These are phyloP conservation scores for Euleptes europaea DNA, from an alignment of 2,113 vertebrate species.

Conservation along the genomic window DNA sequence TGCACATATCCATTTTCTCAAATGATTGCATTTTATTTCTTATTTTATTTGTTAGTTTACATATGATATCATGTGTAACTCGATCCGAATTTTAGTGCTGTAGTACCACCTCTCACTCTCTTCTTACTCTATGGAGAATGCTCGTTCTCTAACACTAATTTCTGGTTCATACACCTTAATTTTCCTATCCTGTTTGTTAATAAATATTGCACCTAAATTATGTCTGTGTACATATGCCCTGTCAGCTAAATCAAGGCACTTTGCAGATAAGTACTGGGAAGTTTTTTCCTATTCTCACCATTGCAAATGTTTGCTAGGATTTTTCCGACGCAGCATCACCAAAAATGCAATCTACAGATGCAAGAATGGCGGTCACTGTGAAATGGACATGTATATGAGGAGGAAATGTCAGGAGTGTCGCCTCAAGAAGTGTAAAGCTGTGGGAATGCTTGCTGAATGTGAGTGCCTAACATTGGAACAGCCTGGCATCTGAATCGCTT, in stretches of 20 bases:
- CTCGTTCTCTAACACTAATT: no score
- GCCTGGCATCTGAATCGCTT: accelerated
- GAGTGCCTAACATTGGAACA: slow-evolving; percentile 55
- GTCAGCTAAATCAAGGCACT: background rate
- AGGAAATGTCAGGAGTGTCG: slow-evolving; percentile 96
- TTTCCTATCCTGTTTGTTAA: background rate
- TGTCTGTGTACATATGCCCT: background rate
- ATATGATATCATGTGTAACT: no score
- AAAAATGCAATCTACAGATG: slow-evolving; percentile 93
- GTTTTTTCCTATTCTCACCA: background rate
- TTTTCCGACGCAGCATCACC: slow-evolving; percentile 91
- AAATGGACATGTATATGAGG: slow-evolving; percentile 98
- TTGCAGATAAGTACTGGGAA: background rate
- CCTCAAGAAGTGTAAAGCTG: slow-evolving; percentile 90
- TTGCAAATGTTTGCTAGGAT: slow-evolving; percentile 70
- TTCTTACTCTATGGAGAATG: no score
- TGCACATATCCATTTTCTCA: no score
- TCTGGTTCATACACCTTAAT: background rate
- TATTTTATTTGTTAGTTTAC: no score
- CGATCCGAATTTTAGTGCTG: no score
- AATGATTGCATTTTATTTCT: no score
- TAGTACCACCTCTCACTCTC: no score
- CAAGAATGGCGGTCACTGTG: slow-evolving; percentile 90
- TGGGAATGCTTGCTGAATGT: slow-evolving; percentile 96
- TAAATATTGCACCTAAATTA: background rate